Percentiles rank a stretch among this genome's conserved stretches.
These are phyloP conservation scores for Thymelicus lineola DNA, from an alignment of 2,888 invertebrate species.

Conservation along the genomic window DNA sequence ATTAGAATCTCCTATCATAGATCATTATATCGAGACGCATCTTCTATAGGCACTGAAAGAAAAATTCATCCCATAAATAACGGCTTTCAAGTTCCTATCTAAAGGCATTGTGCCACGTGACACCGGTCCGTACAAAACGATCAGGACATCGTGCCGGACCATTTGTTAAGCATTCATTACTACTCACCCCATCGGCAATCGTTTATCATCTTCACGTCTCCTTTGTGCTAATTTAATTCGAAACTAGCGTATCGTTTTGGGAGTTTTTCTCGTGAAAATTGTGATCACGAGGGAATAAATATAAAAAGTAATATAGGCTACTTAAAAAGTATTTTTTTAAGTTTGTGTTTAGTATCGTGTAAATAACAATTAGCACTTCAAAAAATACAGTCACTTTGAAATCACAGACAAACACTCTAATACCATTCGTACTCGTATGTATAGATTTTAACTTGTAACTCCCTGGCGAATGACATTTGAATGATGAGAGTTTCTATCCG, in stretches of 20 bases:
- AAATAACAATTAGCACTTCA: too few relatives aligned
- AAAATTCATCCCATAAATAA: slow-evolving; percentile 14
- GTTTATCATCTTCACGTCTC: slow-evolving; percentile 28
- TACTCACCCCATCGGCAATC: slow-evolving; percentile 24
- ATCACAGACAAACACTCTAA: too few relatives aligned
- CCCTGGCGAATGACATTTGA: too few relatives aligned
- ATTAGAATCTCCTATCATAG: background rate
- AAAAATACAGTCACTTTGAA: too few relatives aligned
- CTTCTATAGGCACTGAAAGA: background rate
- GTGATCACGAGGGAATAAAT: too few relatives aligned
- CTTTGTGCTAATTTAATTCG: slow-evolving; percentile 2
- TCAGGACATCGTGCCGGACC: slow-evolving; percentile 56
- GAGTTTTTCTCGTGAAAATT: too few relatives aligned
- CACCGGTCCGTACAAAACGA: slow-evolving; percentile 68
- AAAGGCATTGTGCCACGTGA: slow-evolving; percentile 60
- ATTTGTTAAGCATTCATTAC: slow-evolving; percentile 46
- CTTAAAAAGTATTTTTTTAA: too few relatives aligned
- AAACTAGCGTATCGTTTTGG: background rate
- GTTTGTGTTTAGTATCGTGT: too few relatives aligned
- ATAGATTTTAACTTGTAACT: too few relatives aligned
- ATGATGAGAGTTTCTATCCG: too few relatives aligned
- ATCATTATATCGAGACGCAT: background rate
- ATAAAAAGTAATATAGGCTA: too few relatives aligned
- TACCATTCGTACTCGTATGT: too few relatives aligned
- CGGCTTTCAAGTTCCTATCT: background rate